Evolutionary conservation across 2,797 vertebrate species (phyloP), one percentile per base, ranked within the genome.

Genomic region (Heteromormyrus szaboi): DNA sequence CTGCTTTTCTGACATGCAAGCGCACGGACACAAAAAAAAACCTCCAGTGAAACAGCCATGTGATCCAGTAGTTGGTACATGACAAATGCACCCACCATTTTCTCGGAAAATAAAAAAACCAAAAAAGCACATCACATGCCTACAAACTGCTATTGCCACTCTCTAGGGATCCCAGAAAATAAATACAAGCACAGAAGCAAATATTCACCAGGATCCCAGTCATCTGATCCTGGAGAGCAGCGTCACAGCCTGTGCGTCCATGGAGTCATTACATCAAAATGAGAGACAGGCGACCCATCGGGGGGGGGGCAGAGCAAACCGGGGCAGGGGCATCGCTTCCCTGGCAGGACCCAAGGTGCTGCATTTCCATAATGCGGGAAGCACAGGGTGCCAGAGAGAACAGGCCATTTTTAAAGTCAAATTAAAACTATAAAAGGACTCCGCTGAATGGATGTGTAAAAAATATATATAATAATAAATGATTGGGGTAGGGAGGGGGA

Each of bases 221-320:
- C 93, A 94, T 89, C 84, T 59, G 91, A 92, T 92, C 93, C 93
- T 92, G 93, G 91, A 81, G 93, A 94, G 92, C 92, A 92, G 93
- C 91, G 87, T 92, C 93, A 92, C 92, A 91, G 89, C 93, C 89
- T 95, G 95, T 95, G 94, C 96, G 96, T 96, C 94, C 90, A 88
- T 79, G 90, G 89, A 87, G 91, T 94, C 93, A 90, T 46, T 95
- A 94, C 94, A 95, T 96, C 95, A 97, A 93, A 96, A 96, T 95
- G 92, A 94, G 93, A 93, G 90, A 94, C 93, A 95, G 94, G 94
- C 95, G 94, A 93, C 91, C 89, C 93, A 93, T 91, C 92, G 90
- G 91, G 33, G 33, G 33, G 93, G 91, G 92, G 91, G 92, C 5
- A 68, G 90, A 92, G 91, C 91, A 93, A 91, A 89, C 92, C 92